Evolutionary conservation across 2,797 vertebrate species (phyloP).

Genomic region (Falco berigora): DNA sequence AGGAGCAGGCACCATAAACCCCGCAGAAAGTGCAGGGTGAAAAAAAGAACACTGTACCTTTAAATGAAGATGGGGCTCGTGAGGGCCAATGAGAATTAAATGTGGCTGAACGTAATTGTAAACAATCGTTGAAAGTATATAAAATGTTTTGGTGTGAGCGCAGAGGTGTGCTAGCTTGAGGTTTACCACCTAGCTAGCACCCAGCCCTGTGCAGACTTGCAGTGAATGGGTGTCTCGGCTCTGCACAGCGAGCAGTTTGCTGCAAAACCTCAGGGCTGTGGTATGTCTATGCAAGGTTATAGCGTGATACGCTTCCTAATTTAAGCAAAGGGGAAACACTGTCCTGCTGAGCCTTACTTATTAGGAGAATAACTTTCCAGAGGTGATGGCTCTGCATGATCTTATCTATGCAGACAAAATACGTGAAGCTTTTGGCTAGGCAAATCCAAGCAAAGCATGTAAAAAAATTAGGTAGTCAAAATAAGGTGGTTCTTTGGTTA

Average conservation of each 20-base stretch:
- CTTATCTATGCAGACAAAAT: neutral
- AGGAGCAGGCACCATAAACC: too few species aligned
- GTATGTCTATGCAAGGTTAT: fast-evolving
- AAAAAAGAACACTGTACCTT: too few species aligned
- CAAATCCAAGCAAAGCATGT: neutral
- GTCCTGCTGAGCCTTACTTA: neutral
- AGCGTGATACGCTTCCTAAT: fast-evolving
- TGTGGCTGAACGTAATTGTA: too few species aligned
- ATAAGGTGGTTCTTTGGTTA: neutral
- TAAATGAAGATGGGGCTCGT: too few species aligned
- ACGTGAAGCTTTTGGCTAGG: neutral
- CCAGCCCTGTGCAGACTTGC: too few species aligned
- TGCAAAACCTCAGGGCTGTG: fast-evolving
- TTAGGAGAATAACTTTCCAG: neutral
- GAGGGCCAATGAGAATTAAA: too few species aligned
- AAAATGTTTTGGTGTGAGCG: too few species aligned
- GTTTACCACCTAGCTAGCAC: too few species aligned
- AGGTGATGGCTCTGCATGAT: neutral
- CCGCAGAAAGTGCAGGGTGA: too few species aligned
- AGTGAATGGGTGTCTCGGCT: too few species aligned
- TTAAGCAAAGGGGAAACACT: neutral
- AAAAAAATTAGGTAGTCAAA: neutral
- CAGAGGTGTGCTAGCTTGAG: too few species aligned
- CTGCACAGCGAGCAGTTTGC: neutral
- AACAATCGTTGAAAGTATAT: too few species aligned